Base-by-base conservation (phyloP, 2,888 invertebrate species). In the Nemapogon koenigi region DNA sequence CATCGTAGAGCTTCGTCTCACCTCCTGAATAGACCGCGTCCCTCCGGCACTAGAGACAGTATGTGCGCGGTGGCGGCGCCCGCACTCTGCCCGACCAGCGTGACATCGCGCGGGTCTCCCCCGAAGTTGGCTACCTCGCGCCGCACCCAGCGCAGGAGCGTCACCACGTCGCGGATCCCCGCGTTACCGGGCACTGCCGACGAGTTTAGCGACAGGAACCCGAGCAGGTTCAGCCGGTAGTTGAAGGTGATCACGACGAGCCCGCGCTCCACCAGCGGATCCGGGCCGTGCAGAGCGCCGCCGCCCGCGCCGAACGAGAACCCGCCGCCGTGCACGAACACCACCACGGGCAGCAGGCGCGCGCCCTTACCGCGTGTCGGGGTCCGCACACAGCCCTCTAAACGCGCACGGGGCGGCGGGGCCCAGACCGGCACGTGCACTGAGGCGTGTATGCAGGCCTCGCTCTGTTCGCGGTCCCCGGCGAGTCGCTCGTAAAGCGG, bases 211-310 rank as follows among this genome's bases (percentile, higher is more conserved):
- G 68, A 68, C 11, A 80, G 56, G 49, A 75, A 81, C 11, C 81
- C 81, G 41, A 79, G 62, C 2, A 66, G 62, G 43, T 70, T 70
- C 30, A 75, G 39, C 42, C 76, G 76, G 50, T 76, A 78, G 43
- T 76, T 78, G 40, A 78, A 78, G 1, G 76, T 78, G 44, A 78
- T 59, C 40, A 78, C 70, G 31, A 78, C 59, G 14, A 75, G 55
- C 1, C 60, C 60, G 41, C 59, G 60, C 42, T 44, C 49, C 46
- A 78, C 59, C 26, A 78, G 51, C 40, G 66, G 64, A 43, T 75
- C 71, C 2, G 76, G 71, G 0, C 76, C 78, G 40, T 75, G 52
- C 1, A 72, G 40, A 43, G 71, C 73, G 0, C 63, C 36, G 42
- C 70, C 64, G 1, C 75, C 73, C 2, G 76, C 73, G 13, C 76